Percentiles rank a stretch among this genome's conserved stretches.
These are phyloP conservation scores for Camponotus fellah DNA, from an alignment of 2,888 invertebrate species.

Conservation along the genomic window DNA sequence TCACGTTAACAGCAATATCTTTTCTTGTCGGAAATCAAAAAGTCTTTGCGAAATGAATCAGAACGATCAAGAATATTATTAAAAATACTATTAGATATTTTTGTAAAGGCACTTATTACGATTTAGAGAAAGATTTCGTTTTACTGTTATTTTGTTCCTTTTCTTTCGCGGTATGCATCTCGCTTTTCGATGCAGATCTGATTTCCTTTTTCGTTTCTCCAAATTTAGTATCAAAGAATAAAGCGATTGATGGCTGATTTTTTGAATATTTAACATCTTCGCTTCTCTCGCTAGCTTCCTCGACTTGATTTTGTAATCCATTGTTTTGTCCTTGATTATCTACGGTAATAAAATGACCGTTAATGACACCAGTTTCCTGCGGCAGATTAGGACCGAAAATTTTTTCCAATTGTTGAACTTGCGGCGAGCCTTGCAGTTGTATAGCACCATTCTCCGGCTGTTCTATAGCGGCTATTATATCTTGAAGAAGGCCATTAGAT, in stretches of 20 bases:
- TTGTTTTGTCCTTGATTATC: conserved; percentile 37
- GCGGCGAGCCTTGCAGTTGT: conserved; percentile 76
- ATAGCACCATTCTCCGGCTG: conserved; percentile 87
- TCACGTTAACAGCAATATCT: conserved; percentile 42
- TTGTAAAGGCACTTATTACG: conserved; percentile 34
- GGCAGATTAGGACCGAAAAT: conserved; percentile 72
- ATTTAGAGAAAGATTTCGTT: conserved; percentile 55
- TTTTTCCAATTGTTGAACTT: conserved; percentile 75
- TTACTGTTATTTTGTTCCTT: conserved; percentile 42
- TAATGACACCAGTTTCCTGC: conserved; percentile 60
- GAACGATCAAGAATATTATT: not conserved
- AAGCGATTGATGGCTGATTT: conserved; percentile 76
- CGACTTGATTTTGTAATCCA: conserved; percentile 24
- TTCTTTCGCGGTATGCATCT: conserved; percentile 48
- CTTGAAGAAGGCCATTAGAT: conserved; percentile 92
- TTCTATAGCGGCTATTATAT: conserved; percentile 94
- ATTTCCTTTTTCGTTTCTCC: conserved; percentile 75
- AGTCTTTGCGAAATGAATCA: conserved; percentile 22
- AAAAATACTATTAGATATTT: conserved; percentile 30
- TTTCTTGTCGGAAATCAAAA: conserved; percentile 8
- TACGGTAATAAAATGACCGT: conserved; percentile 64
- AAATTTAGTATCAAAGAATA: conserved; percentile 80
- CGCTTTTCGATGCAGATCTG: conserved; percentile 71
- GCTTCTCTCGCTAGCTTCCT: conserved; percentile 56
- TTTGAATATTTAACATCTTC: conserved; percentile 59